phyloP scores from a whole-genome alignment of 2,797 vertebrate species.

The Aplochiton taeniatus region DNA sequence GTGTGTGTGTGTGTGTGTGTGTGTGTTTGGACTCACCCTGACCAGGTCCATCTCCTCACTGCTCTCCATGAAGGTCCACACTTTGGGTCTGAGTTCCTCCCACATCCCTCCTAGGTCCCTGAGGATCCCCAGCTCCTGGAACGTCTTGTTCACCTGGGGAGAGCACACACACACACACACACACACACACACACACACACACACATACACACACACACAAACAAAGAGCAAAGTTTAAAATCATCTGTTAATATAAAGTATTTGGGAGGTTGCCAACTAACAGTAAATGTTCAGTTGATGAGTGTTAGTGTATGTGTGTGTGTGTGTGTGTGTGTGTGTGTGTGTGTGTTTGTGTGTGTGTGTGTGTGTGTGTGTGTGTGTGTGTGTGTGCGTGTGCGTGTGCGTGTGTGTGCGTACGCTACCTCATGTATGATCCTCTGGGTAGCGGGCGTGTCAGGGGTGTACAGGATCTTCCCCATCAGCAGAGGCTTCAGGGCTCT shows the following conservation, averaged over 20 bases:
- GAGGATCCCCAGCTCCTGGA: constrained; percentile 92
- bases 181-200: too few species aligned
- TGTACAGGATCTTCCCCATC: constrained; percentile 95
- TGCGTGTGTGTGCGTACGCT: constrained; percentile 15
- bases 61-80: constrained; percentile 91
- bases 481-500: constrained; percentile 93
- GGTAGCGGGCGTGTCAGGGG: constrained; percentile 90
- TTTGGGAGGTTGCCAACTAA: too few species aligned
- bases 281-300: neutral
- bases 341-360: neutral
- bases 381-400: neutral
- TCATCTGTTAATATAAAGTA: neutral
- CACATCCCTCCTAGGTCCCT: constrained; percentile 93
- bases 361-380: neutral
- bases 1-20: neutral
- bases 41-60: constrained; percentile 88
- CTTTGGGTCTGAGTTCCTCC: constrained; percentile 90
- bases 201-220: too few species aligned
- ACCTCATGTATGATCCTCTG: constrained; percentile 94
- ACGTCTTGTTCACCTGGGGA: constrained; percentile 91
- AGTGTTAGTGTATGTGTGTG: constrained; percentile 11
- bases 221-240: neutral
- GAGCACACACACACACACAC: too few species aligned
- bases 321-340: neutral
- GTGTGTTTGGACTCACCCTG: constrained; percentile 75